These are phyloP conservation scores for Caenorhabditis wallacei DNA, from an alignment of 2,888 invertebrate species.

Conservation along the genomic window DNA sequence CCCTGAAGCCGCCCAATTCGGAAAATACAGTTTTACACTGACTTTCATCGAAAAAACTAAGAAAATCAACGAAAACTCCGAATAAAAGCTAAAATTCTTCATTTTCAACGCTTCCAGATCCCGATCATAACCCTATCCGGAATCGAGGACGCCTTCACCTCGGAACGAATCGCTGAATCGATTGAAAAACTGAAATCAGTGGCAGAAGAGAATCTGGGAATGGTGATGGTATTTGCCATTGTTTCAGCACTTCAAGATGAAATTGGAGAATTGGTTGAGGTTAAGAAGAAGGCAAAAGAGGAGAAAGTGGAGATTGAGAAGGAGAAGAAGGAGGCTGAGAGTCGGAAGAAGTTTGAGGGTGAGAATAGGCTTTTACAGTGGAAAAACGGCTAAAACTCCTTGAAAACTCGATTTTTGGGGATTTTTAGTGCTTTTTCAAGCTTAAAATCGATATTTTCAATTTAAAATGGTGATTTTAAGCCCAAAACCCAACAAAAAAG, in stretches of 20 bases:
- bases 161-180: slow-evolving; percentile 67
- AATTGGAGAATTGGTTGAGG: slow-evolving; percentile 70
- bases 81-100: no score
- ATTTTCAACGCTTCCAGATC: slow-evolving; percentile 48
- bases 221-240: slow-evolving; percentile 97
- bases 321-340: slow-evolving; percentile 73
- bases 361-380: neutral
- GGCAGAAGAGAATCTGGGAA: slow-evolving; percentile 93
- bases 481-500: no score
- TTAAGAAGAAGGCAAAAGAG: slow-evolving; percentile 67
- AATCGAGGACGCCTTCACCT: slow-evolving; percentile 71
- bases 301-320: slow-evolving; percentile 67
- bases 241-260: slow-evolving; percentile 88
- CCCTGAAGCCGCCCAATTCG: no score
- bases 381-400: neutral
- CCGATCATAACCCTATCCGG: slow-evolving; percentile 76
- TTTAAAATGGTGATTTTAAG: no score
- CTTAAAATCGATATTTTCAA: no score
- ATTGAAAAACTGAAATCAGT: slow-evolving; percentile 61
- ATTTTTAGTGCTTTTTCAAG: no score
- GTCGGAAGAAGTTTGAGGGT: slow-evolving; percentile 92
- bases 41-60: no score
- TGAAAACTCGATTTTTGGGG: no score
- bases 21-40: no score
- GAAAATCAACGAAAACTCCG: no score